phyloP scores from a whole-genome alignment of 2,113 vertebrate genomes.

The Trematocara variabile region DNA sequence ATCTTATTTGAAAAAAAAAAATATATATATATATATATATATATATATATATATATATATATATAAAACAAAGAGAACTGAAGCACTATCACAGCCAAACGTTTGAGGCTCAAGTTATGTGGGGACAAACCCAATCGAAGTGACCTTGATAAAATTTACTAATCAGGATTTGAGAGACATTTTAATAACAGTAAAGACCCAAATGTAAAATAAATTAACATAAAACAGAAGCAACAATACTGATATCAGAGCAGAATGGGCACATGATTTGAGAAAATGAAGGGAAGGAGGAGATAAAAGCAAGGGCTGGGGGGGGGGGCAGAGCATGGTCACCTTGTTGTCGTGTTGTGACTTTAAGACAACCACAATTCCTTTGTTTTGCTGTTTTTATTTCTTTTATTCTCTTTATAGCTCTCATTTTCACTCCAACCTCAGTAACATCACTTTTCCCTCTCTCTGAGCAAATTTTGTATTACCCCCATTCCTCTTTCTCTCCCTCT shows the following conservation, averaged over 20 bases:
- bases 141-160: background rate
- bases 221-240: background rate
- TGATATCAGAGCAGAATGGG: background rate
- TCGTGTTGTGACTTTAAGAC: background rate
- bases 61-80: background rate
- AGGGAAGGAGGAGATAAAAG: background rate
- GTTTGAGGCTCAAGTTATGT: background rate
- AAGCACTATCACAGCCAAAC: background rate
- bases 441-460: conserved; percentile 9
- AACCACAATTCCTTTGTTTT: background rate
- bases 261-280: background rate
- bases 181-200: background rate
- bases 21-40: too few species aligned
- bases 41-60: background rate
- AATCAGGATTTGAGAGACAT: background rate
- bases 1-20: background rate
- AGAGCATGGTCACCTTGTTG: background rate
- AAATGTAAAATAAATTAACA: background rate
- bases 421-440: conserved; percentile 11
- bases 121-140: background rate
- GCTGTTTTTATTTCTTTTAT: conserved; percentile 25
- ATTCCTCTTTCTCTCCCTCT: background rate
- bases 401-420: conserved; percentile 2
- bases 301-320: background rate
- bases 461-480: background rate